Percentiles rank a stretch among this genome's conserved stretches.
phyloP scores from a whole-genome alignment of 2,888 invertebrate species.

The Altica lythri region DNA sequence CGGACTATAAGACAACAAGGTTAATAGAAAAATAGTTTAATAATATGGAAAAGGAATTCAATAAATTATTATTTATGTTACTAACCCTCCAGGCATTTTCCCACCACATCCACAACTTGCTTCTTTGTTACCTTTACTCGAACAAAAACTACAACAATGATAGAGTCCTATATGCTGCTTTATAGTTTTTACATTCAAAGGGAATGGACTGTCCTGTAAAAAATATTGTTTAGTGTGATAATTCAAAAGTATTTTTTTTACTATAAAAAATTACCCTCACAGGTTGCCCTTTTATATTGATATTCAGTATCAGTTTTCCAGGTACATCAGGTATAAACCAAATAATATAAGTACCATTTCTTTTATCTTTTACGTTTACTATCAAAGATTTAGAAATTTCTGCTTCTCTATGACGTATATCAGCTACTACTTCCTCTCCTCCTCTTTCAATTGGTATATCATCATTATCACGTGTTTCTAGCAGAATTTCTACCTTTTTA shows the following conservation, averaged over 20 bases:
- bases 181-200: conserved; percentile 66
- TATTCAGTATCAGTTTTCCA: conserved; percentile 66
- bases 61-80: conserved; percentile 68
- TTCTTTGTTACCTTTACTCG: conserved; percentile 73
- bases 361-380: conserved; percentile 64
- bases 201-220: conserved; percentile 70
- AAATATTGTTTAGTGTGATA: conserved; percentile 5
- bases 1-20: too few species aligned
- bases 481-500: conserved; percentile 63
- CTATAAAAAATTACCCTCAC: too few species aligned
- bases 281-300: conserved; percentile 67
- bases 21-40: too few species aligned
- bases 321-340: conserved; percentile 67
- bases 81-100: conserved; percentile 69
- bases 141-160: conserved; percentile 84
- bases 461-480: conserved; percentile 67
- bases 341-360: conserved; percentile 69
- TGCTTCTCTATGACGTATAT: conserved; percentile 62
- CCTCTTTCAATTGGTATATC: conserved; percentile 70
- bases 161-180: conserved; percentile 72
- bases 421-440: conserved; percentile 65
- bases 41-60: too few species aligned
- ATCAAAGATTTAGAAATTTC: conserved; percentile 52
- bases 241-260: neutral
- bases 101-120: conserved; percentile 74